These are phyloP conservation scores for Mastigias papua DNA, from an alignment of 30 jellyfish, hydroid and myxozoan species.

Conservation along the genomic window DNA sequence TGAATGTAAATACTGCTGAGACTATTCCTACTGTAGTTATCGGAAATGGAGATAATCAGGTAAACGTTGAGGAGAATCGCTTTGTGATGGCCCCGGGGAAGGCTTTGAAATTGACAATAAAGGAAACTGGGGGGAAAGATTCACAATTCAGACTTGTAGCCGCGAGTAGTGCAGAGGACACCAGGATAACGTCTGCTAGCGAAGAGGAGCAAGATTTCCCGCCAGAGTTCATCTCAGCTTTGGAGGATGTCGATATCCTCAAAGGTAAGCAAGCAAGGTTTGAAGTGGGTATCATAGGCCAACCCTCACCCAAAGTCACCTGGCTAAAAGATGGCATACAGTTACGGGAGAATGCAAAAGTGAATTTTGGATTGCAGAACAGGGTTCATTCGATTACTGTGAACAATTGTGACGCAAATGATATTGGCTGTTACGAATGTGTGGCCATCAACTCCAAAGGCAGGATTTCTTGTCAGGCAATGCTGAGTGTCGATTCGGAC, in stretches of 20 bases:
- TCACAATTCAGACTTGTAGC: conserved; percentile 73
- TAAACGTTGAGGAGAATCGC: not conserved
- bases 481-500: conserved; percentile 50
- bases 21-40: conserved; percentile 33
- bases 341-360: conserved; percentile 53
- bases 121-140: conserved; percentile 45
- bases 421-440: conserved; percentile 91
- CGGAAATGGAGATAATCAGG: conserved; percentile 11
- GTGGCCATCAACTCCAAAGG: conserved; percentile 87
- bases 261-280: conserved; percentile 41
- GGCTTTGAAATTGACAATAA: conserved; percentile 41
- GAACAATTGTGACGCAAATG: conserved; percentile 46
- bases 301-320: conserved; percentile 68
- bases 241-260: conserved; percentile 53
- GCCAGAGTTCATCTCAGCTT: conserved; percentile 78
- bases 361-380: conserved; percentile 64
- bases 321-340: conserved; percentile 85
- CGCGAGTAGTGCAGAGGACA: conserved; percentile 47
- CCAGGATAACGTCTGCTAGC: conserved; percentile 56
- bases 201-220: conserved; percentile 79
- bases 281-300: conserved; percentile 81
- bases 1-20: conserved; percentile 5
- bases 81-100: conserved; percentile 53
- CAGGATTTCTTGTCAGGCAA: conserved; percentile 69
- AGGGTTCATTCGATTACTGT: conserved; percentile 60